These are phyloP conservation scores for Drosophila littoralis DNA, from an alignment of 1,140 invertebrate species.

Conservation along the genomic window DNA sequence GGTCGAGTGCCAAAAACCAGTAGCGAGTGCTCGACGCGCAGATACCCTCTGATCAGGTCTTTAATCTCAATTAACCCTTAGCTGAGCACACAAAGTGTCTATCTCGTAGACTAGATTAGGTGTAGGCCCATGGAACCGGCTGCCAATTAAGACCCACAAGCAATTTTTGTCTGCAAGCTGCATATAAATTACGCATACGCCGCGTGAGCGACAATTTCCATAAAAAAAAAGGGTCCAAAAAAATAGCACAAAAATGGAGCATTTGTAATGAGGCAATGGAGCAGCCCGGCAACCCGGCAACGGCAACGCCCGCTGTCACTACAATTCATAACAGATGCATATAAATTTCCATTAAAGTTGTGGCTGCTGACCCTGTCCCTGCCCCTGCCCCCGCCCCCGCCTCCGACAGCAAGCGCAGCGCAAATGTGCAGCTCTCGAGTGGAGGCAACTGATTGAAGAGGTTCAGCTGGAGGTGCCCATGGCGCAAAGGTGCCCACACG, in stretches of 20 bases:
- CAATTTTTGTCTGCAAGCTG: constrained; percentile 36
- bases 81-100: no score
- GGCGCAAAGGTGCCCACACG: constrained; percentile 33
- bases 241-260: neutral
- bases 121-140: neutral
- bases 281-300: constrained; percentile 7
- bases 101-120: no score
- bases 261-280: constrained; percentile 7
- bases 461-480: constrained; percentile 1
- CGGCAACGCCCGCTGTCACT: constrained; percentile 69
- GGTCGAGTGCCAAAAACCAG: neutral
- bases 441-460: constrained; percentile 11
- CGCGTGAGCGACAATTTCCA: constrained; percentile 41
- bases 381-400: neutral
- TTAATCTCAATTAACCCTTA: neutral
- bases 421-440: constrained; percentile 9
- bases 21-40: neutral
- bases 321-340: constrained; percentile 78
- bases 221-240: constrained; percentile 20
- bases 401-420: neutral
- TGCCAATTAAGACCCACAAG: constrained; percentile 58
- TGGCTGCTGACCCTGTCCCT: neutral
- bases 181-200: constrained; percentile 70
- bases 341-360: constrained; percentile 78
- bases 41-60: neutral